Evolutionary conservation across 1,140 invertebrate species (phyloP).

Genomic region (Lysiphlebus fabarum): DNA sequence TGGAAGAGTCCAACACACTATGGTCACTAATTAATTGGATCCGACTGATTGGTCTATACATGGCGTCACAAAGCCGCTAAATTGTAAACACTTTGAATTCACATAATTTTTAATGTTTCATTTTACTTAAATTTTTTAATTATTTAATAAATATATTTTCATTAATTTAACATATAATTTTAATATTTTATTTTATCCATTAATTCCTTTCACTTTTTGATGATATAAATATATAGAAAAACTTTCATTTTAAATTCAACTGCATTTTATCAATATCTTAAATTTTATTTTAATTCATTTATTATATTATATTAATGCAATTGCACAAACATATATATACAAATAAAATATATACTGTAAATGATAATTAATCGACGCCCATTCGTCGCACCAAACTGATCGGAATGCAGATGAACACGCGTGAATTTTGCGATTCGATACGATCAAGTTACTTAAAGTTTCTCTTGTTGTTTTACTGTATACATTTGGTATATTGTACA

Average conservation of each 20-base stretch:
- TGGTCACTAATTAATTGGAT: conserved; percentile 39
- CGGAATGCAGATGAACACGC: conserved; percentile 23
- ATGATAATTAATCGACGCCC: conserved; percentile 42
- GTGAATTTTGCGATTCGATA: neutral
- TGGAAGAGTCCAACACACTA: conserved; percentile 12
- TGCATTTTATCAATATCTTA: too few species aligned
- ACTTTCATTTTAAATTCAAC: too few species aligned
- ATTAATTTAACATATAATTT: too few species aligned
- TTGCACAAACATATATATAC: conserved; percentile 6
- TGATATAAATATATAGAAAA: too few species aligned
- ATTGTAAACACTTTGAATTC: conserved; percentile 44
- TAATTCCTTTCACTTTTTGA: neutral
- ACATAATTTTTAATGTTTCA: conserved; percentile 40
- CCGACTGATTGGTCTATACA: conserved; percentile 40
- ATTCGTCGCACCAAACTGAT: conserved; percentile 29
- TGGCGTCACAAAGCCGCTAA: conserved; percentile 39
- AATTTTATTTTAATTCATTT: neutral
- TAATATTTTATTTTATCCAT: too few species aligned
- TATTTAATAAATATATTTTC: neutral
- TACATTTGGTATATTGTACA: too few species aligned
- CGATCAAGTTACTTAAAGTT: neutral
- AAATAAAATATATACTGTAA: too few species aligned
- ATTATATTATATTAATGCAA: neutral
- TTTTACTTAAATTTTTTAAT: conserved; percentile 16
- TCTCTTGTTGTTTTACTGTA: too few species aligned